Conservation (phyloP, 1,140 invertebrate species). For the Philopotamus ludificatus region DNA sequence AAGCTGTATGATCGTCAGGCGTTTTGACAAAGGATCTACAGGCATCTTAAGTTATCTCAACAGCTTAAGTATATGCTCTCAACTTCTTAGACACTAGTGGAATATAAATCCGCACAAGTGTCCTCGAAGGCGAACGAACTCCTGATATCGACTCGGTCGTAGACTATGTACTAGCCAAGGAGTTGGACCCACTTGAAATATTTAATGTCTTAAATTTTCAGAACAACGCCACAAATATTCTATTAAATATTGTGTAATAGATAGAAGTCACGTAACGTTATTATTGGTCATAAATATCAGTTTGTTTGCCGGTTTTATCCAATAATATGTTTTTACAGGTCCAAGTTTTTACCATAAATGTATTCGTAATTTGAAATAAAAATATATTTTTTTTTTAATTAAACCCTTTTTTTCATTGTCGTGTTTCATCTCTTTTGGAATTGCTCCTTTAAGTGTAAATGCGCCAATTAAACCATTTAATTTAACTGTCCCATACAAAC, state of each 20-base stretch:
- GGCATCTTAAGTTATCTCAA: background rate
- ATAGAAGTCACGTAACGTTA: too few species aligned
- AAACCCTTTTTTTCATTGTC: background rate
- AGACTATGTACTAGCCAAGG: too few species aligned
- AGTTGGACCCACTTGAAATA: slow-evolving; percentile 7
- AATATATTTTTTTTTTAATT: too few species aligned
- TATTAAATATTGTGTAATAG: too few species aligned
- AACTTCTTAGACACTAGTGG: slow-evolving; percentile 16
- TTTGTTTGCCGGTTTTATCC: too few species aligned
- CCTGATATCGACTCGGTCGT: slow-evolving; percentile 18
- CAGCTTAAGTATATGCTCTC: slow-evolving; percentile 1
- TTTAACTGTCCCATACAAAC: background rate
- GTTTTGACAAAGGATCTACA: background rate
- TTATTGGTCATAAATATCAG: too few species aligned
- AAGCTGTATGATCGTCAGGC: too few species aligned
- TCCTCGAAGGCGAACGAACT: slow-evolving; percentile 14
- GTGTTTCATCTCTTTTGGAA: background rate
- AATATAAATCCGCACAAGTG: slow-evolving; percentile 26
- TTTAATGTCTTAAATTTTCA: too few species aligned
- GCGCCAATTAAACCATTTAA: background rate
- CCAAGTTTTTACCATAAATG: too few species aligned
- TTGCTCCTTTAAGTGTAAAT: background rate
- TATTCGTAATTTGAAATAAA: too few species aligned
- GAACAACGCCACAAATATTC: too few species aligned
- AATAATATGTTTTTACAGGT: too few species aligned